phyloP scores from a whole-genome alignment of 2,113 vertebrate genomes.

The Eclectus roratus region DNA sequence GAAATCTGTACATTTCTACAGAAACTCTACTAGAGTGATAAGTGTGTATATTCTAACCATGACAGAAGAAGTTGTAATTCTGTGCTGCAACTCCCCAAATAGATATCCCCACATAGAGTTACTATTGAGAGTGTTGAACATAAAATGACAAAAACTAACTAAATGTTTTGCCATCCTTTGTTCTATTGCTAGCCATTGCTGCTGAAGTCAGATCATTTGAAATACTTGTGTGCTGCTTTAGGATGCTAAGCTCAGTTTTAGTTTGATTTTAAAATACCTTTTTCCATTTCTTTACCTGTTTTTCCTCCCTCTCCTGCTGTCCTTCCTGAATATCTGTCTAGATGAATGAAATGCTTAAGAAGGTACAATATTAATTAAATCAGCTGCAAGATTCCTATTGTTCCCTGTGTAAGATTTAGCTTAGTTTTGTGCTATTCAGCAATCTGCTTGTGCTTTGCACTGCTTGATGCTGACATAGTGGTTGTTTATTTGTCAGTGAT shows the following conservation, averaged over 20 bases:
- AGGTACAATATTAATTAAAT: constrained; percentile 63
- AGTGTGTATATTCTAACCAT: background rate
- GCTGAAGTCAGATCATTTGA: background rate
- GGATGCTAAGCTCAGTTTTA: background rate
- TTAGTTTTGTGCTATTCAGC: background rate
- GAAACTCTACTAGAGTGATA: background rate
- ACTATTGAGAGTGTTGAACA: background rate
- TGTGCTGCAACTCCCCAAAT: background rate
- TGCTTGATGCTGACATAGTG: background rate
- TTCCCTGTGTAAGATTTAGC: background rate
- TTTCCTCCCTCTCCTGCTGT: constrained; percentile 33
- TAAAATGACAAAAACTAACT: background rate
- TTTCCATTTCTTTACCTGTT: constrained; percentile 7
- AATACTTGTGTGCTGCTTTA: background rate
- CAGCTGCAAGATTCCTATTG: background rate
- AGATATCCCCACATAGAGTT: background rate
- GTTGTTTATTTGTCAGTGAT: background rate
- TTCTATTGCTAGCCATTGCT: background rate
- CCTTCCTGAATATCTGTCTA: constrained; percentile 71
- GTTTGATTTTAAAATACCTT: background rate
- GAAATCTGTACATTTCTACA: background rate
- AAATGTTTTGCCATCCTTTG: background rate
- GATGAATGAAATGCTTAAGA: constrained; percentile 82
- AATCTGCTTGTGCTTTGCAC: background rate
- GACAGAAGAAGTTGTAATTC: background rate